Base-by-base conservation (phyloP, 1,140 invertebrate species). In the Drosophila equinoxialis region DNA sequence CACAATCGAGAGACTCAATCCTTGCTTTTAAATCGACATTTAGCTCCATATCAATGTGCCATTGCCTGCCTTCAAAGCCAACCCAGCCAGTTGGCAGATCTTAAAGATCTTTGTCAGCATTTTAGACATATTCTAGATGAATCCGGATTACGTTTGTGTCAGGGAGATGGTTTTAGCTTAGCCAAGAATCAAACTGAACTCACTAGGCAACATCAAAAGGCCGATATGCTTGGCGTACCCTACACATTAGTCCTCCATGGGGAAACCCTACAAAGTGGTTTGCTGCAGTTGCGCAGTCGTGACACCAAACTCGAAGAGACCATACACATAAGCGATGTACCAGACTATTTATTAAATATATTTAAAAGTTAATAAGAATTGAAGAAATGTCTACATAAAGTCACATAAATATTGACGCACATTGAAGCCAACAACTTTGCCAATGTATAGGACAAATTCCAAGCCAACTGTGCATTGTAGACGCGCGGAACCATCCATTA, bases 341-440 rank as follows among this genome's bases (percentile, higher is more conserved):
- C 91, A 26, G 65, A 86, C 58, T 92, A 92, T 80, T 84, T 92
- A 71, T 71, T 90, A 59, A 87, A 92, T 67, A 92, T 92, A 77
- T 92, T 91, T 79, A 77, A 68, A 59, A 68, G 68, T 11, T 78
- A 51, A 30, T 30, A 30, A n/a, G 11, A 5, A 51, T 23, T 51
- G 3, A 14, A 17, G 2, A 14, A 2, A 58, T 30, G 0, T 1
- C 65, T 91, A 94, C 77, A 94, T 95, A 76, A 95, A 95, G 93
- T 96, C 95, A 85, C 94, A 94, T n/a, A 96, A 93, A 92, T 96
- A 96, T 78, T 96, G 95, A 60, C 94, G 93, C 37, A 96, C 93
- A 92, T 95, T 95, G 90, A 96, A 96, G 2, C 94, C 94, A 33
- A 97, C 94, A 64, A 94, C 96, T 77, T 94, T 95, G 1, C 95